These are phyloP conservation scores for Cygnus buccinator DNA, from an alignment of 2,113 vertebrate species.

Conservation along the genomic window DNA sequence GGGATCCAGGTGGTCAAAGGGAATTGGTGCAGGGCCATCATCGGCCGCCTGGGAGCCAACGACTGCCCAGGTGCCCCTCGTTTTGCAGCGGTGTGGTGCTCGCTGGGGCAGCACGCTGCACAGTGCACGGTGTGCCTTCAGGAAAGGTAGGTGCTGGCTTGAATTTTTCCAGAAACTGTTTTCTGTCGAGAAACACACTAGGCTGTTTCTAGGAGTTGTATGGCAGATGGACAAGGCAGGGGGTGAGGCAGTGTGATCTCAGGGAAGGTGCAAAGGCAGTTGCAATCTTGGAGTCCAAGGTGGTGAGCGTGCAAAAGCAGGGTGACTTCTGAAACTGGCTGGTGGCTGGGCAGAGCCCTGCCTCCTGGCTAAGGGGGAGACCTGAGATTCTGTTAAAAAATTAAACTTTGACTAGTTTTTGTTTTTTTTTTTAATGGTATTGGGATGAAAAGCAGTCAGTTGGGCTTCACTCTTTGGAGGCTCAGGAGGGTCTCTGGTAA, in stretches of 20 bases:
- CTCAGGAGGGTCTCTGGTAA: background rate
- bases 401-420: background rate
- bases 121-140: background rate
- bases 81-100: too few species aligned
- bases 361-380: too few species aligned
- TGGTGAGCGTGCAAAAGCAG: background rate
- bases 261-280: background rate
- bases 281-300: background rate
- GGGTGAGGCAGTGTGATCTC: background rate
- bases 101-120: accelerated
- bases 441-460: background rate
- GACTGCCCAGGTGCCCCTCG: background rate
- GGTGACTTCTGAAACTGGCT: background rate
- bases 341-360: background rate
- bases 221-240: background rate
- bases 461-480: background rate
- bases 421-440: too few species aligned
- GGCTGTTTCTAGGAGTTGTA: background rate
- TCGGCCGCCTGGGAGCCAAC: background rate
- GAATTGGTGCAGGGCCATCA: background rate
- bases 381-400: background rate
- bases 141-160: background rate
- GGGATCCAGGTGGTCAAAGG: too few species aligned
- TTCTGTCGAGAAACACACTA: accelerated
- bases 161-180: background rate